phyloP scores from a whole-genome alignment of 2,888 invertebrate species.

The Meteorus cinctellus region DNA sequence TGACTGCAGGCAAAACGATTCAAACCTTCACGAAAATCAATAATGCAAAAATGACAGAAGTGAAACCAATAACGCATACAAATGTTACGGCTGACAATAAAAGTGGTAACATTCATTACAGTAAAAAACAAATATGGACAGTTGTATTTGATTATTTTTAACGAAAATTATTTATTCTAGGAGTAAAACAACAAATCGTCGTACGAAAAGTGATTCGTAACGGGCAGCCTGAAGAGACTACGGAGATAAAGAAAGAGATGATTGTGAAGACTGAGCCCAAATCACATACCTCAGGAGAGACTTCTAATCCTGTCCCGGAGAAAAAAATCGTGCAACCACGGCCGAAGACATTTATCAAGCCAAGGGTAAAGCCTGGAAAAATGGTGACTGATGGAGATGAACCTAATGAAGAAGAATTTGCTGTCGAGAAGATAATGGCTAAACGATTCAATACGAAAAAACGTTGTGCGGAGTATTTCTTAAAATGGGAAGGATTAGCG shows the following conservation, averaged over 20 bases:
- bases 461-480: constrained; percentile 86
- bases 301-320: constrained; percentile 52
- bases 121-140: background rate
- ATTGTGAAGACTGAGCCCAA: constrained; percentile 56
- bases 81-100: constrained; percentile 58
- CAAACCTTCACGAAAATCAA: constrained; percentile 82
- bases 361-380: constrained; percentile 65
- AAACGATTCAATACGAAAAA: constrained; percentile 86
- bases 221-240: constrained; percentile 68
- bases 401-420: constrained; percentile 78
- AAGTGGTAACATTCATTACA: constrained; percentile 7
- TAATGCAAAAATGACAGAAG: constrained; percentile 80
- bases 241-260: constrained; percentile 61
- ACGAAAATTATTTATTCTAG: constrained; percentile 44
- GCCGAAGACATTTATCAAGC: constrained; percentile 63
- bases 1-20: constrained; percentile 85
- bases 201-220: constrained; percentile 70
- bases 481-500: constrained; percentile 89
- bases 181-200: constrained; percentile 60
- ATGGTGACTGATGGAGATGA: constrained; percentile 56
- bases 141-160: background rate
- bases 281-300: constrained; percentile 20
- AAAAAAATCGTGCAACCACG: constrained; percentile 55
- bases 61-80: constrained; percentile 55
- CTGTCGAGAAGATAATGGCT: constrained; percentile 88